Conservation (phyloP, 2,797 vertebrate genomes). For the Tangara arthus region DNA sequence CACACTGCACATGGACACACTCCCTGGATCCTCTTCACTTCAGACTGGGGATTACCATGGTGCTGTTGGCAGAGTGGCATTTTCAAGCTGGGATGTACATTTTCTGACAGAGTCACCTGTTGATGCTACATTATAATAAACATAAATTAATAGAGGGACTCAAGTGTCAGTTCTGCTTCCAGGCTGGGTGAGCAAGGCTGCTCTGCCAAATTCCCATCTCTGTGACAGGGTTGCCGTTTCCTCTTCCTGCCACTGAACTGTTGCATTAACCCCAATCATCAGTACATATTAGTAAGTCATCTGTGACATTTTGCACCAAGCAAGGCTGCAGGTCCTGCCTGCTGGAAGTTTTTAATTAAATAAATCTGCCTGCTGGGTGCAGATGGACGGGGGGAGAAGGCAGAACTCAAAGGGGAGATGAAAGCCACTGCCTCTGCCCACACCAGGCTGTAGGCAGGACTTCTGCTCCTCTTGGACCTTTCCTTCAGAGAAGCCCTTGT, state of each 20-base stretch:
- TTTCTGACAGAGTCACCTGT: background rate
- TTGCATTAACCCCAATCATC: background rate
- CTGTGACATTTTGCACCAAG: slow-evolving; percentile 45
- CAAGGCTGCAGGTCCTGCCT: background rate
- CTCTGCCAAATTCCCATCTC: background rate
- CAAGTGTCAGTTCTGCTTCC: background rate
- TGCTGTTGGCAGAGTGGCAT: background rate
- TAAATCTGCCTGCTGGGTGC: background rate
- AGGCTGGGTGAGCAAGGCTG: background rate
- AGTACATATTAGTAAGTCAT: background rate
- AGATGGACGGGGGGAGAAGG: background rate
- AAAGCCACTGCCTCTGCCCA: background rate
- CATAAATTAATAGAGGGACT: background rate
- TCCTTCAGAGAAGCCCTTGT: background rate
- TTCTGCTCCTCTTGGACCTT: background rate
- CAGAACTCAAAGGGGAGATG: background rate
- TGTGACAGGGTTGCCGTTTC: background rate
- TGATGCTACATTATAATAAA: background rate
- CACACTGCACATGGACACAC: fast-evolving
- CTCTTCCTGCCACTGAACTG: background rate
- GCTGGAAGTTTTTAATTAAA: slow-evolving; percentile 56
- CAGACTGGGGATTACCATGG: fast-evolving
- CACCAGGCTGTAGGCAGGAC: fast-evolving
- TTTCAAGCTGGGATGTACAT: background rate
- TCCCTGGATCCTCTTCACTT: background rate